Percentiles rank a stretch among this genome's conserved stretches.
Conservation (phyloP, 1,140 invertebrate genomes). For the Sipha flava region DNA sequence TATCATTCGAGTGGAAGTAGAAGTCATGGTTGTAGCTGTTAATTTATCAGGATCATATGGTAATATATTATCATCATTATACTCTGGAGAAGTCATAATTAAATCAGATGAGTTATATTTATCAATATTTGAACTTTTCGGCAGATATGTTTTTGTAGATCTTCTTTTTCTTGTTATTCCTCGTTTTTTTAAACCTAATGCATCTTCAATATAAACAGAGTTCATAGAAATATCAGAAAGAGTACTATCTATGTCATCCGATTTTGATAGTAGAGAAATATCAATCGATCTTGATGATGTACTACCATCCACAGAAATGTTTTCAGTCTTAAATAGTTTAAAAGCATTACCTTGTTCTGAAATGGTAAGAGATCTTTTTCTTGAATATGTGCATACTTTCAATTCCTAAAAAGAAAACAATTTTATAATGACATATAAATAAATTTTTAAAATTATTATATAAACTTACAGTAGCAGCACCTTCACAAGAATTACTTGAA, state of each 20-base stretch:
- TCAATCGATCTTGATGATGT: conserved; percentile 15
- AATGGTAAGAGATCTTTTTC: background rate
- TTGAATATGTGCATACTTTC: conserved; percentile 17
- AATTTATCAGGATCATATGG: background rate
- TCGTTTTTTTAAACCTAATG: conserved; percentile 45
- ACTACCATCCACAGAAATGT: background rate
- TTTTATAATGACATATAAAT: background rate
- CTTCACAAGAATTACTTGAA: background rate
- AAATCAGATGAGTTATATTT: conserved; percentile 2
- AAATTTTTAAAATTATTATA: no score
- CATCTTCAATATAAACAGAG: conserved; percentile 47
- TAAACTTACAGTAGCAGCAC: background rate
- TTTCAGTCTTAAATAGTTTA: conserved; percentile 13
- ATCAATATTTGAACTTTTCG: background rate
- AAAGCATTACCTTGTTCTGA: background rate
- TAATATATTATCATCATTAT: background rate
- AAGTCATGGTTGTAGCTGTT: no score
- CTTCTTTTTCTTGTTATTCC: conserved; percentile 43
- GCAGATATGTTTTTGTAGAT: conserved; percentile 10
- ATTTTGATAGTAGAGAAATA: background rate
- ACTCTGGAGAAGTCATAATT: background rate
- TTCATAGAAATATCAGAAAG: conserved; percentile 4
- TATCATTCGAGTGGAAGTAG: background rate
- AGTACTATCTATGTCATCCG: conserved; percentile 12
- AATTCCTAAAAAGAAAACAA: background rate